A percentile compares a stretch with the other conserved stretches of the same genome.
Evolutionary conservation across 2,888 invertebrate species (phyloP).

Genomic region (Andrena fulva): DNA sequence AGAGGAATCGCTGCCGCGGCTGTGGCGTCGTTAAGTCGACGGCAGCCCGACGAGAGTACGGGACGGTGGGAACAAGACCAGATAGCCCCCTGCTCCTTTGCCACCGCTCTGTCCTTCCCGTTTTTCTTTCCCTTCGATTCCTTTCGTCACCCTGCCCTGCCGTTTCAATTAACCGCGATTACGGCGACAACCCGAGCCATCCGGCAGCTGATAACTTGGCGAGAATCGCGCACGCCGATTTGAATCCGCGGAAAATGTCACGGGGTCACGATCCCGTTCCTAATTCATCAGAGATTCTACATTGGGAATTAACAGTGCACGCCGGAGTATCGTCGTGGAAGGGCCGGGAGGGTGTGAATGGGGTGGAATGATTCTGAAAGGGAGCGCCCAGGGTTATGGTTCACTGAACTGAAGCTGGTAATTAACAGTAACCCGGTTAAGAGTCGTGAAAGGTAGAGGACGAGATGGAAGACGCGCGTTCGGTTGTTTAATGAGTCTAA

Average conservation of each 20-base stretch:
- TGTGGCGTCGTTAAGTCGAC: slow-evolving; percentile 74
- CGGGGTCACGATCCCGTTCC: slow-evolving; percentile 42
- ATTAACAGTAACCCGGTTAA: slow-evolving; percentile 62
- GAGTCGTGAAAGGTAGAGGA: slow-evolving; percentile 37
- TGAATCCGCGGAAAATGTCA: slow-evolving; percentile 41
- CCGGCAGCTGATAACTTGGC: background rate
- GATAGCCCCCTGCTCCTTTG: slow-evolving; percentile 37
- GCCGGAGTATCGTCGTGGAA: slow-evolving; percentile 18
- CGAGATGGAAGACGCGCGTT: slow-evolving; percentile 50
- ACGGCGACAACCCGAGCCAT: slow-evolving; percentile 69
- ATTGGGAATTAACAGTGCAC: slow-evolving; percentile 64
- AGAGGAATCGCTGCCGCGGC: slow-evolving; percentile 63
- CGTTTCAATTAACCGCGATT: slow-evolving; percentile 79
- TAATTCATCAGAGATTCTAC: slow-evolving; percentile 51
- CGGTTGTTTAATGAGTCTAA: slow-evolving; percentile 56
- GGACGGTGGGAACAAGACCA: slow-evolving; percentile 72
- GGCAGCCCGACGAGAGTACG: slow-evolving; percentile 61
- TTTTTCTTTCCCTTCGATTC: background rate
- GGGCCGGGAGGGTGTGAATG: background rate
- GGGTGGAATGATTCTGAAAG: slow-evolving; percentile 35
- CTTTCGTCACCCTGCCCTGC: slow-evolving; percentile 34
- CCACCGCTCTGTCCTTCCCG: slow-evolving; percentile 16
- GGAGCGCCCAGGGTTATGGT: slow-evolving; percentile 1
- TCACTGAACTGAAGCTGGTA: slow-evolving; percentile 48
- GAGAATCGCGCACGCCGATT: slow-evolving; percentile 22